Evolutionary conservation across 37 sponge, comb jelly and placozoan genomes (phyloP).

Genomic region (Hormiphora californensis): DNA sequence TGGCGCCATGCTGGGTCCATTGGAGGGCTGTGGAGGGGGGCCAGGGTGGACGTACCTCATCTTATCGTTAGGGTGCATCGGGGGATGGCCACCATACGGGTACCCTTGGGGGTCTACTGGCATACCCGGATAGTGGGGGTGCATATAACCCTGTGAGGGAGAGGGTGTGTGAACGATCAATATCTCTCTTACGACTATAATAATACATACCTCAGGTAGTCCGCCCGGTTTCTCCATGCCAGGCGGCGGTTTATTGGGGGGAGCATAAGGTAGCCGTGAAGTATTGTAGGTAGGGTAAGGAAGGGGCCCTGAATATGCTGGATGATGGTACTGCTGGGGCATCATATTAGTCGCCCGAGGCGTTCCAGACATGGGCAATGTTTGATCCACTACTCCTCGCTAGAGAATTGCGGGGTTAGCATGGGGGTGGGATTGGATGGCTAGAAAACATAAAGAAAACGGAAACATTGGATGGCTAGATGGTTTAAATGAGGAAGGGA

Average conservation of each 20-base stretch:
- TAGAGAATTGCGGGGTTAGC: neutral
- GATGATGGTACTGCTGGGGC: constrained; percentile 29
- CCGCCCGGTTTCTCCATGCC: neutral
- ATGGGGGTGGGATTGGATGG: neutral
- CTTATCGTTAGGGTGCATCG: constrained; percentile 29
- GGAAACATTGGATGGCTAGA: too few species aligned
- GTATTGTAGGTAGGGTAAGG: constrained; percentile 10
- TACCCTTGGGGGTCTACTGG: constrained; percentile 20
- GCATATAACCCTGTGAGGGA: constrained; percentile 18
- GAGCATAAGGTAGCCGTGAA: neutral
- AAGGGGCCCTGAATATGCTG: neutral
- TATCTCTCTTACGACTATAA: neutral
- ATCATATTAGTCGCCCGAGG: constrained; percentile 7
- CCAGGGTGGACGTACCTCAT: neutral
- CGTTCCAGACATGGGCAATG: neutral
- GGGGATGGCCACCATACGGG: neutral
- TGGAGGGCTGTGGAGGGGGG: neutral
- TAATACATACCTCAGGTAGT: neutral
- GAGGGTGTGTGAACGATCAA: neutral
- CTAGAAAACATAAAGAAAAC: neutral
- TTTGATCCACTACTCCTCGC: constrained; percentile 2
- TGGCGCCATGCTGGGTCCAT: too few species aligned
- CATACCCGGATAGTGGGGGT: constrained; percentile 39
- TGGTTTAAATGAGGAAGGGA: too few species aligned
- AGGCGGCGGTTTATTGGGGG: neutral